Conservation (phyloP, 1,140 invertebrate genomes). For the Olivierus martensii region DNA sequence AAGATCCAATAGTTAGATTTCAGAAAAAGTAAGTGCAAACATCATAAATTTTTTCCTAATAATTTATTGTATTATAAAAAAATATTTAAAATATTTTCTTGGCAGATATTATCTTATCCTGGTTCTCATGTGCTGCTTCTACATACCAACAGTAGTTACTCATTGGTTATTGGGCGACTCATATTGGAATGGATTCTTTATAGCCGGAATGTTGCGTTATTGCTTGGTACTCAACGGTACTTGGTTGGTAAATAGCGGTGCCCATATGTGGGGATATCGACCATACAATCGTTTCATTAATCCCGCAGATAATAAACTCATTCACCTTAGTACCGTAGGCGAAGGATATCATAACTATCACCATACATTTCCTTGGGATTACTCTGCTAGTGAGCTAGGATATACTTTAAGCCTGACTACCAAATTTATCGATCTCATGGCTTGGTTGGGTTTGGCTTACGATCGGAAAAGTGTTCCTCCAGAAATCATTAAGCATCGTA, state of each 20-base stretch:
- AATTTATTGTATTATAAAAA: too few relatives aligned
- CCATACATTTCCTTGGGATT: conserved; percentile 41
- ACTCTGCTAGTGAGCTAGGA: conserved; percentile 34
- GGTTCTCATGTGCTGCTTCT: conserved; percentile 67
- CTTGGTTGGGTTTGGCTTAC: conserved; percentile 34
- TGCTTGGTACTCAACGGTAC: conserved; percentile 28
- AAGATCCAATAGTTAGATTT: conserved; percentile 66
- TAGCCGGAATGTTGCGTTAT: conserved; percentile 68
- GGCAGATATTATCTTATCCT: conserved; percentile 57
- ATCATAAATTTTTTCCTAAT: too few relatives aligned
- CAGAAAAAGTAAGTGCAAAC: conserved; percentile 48
- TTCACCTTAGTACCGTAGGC: conserved; percentile 32
- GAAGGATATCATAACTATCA: conserved; percentile 45
- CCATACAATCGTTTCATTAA: conserved; percentile 62
- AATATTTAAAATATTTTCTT: neutral
- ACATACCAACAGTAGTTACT: conserved; percentile 69
- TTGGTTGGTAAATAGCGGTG: conserved; percentile 56
- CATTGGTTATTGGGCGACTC: conserved; percentile 71
- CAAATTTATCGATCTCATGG: conserved; percentile 38
- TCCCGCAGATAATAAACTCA: conserved; percentile 32
- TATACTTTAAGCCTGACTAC: conserved; percentile 38
- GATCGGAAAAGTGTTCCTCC: conserved; percentile 31
- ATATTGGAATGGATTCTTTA: conserved; percentile 43
- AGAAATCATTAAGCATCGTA: conserved; percentile 25
- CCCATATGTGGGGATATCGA: conserved; percentile 76